Conservation (phyloP, 2,888 invertebrate genomes). For the Encarsia formosa region DNA sequence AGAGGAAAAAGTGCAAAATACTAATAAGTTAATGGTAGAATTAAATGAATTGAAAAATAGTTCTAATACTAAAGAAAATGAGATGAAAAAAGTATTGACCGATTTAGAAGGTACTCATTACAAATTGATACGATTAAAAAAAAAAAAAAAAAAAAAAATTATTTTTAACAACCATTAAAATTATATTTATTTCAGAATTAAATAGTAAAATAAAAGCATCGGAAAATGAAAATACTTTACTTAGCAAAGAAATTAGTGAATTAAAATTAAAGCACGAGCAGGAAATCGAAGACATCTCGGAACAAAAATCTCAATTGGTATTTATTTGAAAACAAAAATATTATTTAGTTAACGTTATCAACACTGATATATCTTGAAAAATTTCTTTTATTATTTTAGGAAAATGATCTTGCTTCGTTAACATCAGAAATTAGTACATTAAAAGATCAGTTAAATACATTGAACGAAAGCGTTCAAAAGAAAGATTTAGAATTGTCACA, state of each 20-base stretch:
- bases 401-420: slow-evolving; percentile 53
- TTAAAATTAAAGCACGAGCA: slow-evolving; percentile 55
- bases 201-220: slow-evolving; percentile 56
- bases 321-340: neutral
- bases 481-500: slow-evolving; percentile 57
- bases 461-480: slow-evolving; percentile 57
- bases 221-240: slow-evolving; percentile 55
- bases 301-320: slow-evolving; percentile 46
- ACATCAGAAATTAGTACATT: slow-evolving; percentile 60
- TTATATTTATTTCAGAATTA: slow-evolving; percentile 51
- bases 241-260: slow-evolving; percentile 52
- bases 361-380: neutral
- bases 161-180: too few species aligned
- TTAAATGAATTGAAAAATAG: slow-evolving; percentile 52
- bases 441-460: slow-evolving; percentile 57
- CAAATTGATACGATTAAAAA: too few species aligned
- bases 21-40: slow-evolving; percentile 55
- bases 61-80: slow-evolving; percentile 51
- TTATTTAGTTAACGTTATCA: too few species aligned
- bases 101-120: slow-evolving; percentile 38
- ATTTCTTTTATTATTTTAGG: slow-evolving; percentile 31
- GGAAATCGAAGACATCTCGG: slow-evolving; percentile 43
- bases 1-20: slow-evolving; percentile 53
- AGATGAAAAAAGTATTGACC: slow-evolving; percentile 49
- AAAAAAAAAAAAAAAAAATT: too few species aligned